These are phyloP conservation scores for Drosophila bunnanda DNA, from an alignment of 2,888 invertebrate genomes.

Conservation along the genomic window DNA sequence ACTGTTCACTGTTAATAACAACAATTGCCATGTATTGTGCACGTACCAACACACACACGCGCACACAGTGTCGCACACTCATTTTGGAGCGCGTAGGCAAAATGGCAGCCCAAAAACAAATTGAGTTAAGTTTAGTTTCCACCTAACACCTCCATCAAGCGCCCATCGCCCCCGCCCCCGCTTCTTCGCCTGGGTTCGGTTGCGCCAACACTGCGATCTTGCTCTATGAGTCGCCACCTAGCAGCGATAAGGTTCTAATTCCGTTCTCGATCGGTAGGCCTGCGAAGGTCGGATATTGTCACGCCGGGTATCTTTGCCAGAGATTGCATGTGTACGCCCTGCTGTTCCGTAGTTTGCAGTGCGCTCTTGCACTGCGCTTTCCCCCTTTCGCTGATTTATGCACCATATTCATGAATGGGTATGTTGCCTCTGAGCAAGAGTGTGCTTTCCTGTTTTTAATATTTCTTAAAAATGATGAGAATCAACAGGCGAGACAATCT, in stretches of 20 bases:
- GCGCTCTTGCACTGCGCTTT: constrained; percentile 11
- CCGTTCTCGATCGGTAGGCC: constrained; percentile 36
- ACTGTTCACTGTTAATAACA: constrained; percentile 61
- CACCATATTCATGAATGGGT: background rate
- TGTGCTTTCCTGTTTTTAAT: background rate
- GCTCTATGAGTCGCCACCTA: constrained; percentile 21
- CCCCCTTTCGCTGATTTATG: constrained; percentile 10
- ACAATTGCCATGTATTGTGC: constrained; percentile 69
- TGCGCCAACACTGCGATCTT: constrained; percentile 29
- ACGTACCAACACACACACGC: constrained; percentile 18
- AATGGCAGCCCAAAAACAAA: constrained; percentile 47
- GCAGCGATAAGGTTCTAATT: constrained; percentile 38
- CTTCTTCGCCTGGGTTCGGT: constrained; percentile 5
- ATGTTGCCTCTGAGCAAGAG: background rate
- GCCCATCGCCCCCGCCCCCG: constrained; percentile 8
- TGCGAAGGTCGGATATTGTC: constrained; percentile 34
- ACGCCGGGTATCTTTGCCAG: constrained; percentile 16
- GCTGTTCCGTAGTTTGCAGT: background rate
- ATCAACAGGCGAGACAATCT: too few species aligned
- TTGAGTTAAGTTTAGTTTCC: constrained; percentile 20
- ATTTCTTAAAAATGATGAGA: too few species aligned
- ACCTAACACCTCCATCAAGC: constrained; percentile 5
- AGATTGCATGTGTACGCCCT: constrained; percentile 24
- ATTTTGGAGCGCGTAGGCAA: constrained; percentile 71
- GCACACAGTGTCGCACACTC: constrained; percentile 49